These are phyloP conservation scores for Coelopa pilipes DNA, from an alignment of 2,888 invertebrate species.

Conservation along the genomic window DNA sequence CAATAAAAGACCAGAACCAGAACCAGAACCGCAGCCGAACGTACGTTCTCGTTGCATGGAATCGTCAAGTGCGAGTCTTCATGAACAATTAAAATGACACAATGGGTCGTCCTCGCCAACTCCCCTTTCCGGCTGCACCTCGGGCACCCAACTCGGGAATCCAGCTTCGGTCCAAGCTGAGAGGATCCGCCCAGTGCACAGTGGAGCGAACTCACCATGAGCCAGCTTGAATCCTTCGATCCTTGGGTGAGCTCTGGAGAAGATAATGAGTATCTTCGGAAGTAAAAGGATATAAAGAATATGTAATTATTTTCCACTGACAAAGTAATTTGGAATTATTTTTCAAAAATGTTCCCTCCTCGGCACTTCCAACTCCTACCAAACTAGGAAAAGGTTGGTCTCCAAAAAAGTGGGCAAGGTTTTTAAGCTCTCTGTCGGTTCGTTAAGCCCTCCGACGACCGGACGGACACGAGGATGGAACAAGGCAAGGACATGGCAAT, in stretches of 20 bases:
- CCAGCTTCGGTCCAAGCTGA: not conserved
- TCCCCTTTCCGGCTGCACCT: not conserved
- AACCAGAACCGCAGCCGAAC: not conserved
- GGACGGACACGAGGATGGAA: not conserved
- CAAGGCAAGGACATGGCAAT: slow-evolving; percentile 7
- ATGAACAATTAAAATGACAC: slow-evolving; percentile 33
- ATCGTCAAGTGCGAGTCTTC: slow-evolving; percentile 18
- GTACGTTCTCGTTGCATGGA: not conserved
- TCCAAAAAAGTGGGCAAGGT: too few relatives aligned
- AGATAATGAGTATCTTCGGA: too few relatives aligned
- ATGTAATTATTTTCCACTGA: too few relatives aligned
- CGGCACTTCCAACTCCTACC: too few relatives aligned
- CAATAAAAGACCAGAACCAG: slow-evolving; percentile 17
- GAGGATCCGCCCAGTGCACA: too few relatives aligned
- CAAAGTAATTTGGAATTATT: too few relatives aligned
- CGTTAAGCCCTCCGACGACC: not conserved
- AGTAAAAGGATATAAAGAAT: too few relatives aligned
- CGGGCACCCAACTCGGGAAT: not conserved
- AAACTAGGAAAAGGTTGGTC: too few relatives aligned
- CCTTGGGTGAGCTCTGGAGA: too few relatives aligned
- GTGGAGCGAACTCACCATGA: too few relatives aligned
- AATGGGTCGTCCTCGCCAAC: not conserved
- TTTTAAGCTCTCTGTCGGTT: slow-evolving; percentile 5
- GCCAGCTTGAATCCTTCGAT: too few relatives aligned
- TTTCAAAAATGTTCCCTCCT: too few relatives aligned